Evolutionary conservation across 2,888 invertebrate species (phyloP).

Genomic region (Phalera bucephala): DNA sequence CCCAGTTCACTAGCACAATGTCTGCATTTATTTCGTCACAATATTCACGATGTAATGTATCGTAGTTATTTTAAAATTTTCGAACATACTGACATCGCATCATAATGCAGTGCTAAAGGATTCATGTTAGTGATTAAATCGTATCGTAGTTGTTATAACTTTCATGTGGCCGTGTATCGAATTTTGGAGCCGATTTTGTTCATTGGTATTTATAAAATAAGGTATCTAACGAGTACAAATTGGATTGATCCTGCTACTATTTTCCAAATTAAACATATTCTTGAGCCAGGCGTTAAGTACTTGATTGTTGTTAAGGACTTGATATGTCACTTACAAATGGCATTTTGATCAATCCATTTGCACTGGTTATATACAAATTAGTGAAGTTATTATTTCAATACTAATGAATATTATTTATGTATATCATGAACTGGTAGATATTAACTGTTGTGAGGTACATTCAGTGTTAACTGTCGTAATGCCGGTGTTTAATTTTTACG

Average conservation of each 20-base stretch:
- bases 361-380: not conserved
- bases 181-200: slow-evolving; percentile 18
- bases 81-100: slow-evolving; percentile 9
- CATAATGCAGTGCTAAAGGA: slow-evolving; percentile 12
- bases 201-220: slow-evolving; percentile 17
- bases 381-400: slow-evolving; percentile 10
- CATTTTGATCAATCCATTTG: not conserved
- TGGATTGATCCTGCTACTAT: too few relatives aligned
- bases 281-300: too few relatives aligned
- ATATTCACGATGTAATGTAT: slow-evolving; percentile 20
- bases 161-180: slow-evolving; percentile 35
- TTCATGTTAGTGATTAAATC: slow-evolving; percentile 28
- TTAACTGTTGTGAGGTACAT: slow-evolving; percentile 53
- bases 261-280: too few relatives aligned
- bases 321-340: too few relatives aligned
- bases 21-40: slow-evolving; percentile 64
- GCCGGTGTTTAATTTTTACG: slow-evolving; percentile 25
- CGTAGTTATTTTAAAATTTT: slow-evolving; percentile 9
- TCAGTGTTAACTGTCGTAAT: slow-evolving; percentile 45
- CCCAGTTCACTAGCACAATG: slow-evolving; percentile 53
- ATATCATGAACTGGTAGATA: slow-evolving; percentile 33
- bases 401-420: slow-evolving; percentile 3
- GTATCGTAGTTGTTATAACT: slow-evolving; percentile 23
- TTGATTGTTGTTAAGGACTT: too few relatives aligned
- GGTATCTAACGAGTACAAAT: slow-evolving; percentile 6